Percentiles rank a stretch among this genome's conserved stretches.
phyloP scores from a whole-genome alignment of 1,140 invertebrate species.

The Lucilia sericata region DNA sequence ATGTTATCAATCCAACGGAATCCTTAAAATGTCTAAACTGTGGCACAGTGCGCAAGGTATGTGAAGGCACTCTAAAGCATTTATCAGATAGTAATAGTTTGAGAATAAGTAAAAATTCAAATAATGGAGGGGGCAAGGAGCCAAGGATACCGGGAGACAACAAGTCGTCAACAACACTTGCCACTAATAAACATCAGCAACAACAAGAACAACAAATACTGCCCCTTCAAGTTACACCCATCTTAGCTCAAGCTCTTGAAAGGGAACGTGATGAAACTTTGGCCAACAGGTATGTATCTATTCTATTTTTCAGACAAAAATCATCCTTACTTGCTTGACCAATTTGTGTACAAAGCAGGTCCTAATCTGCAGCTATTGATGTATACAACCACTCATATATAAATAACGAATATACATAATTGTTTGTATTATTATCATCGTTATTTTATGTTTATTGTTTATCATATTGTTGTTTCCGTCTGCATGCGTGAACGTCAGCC shows the following conservation, averaged over 20 bases:
- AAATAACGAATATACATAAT: background rate
- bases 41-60: slow-evolving; percentile 72
- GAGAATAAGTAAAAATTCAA: background rate
- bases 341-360: background rate
- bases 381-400: too few relatives aligned
- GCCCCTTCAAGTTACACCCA: background rate
- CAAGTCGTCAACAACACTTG: slow-evolving; percentile 31
- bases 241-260: background rate
- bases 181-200: background rate
- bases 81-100: slow-evolving; percentile 51
- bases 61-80: slow-evolving; percentile 54
- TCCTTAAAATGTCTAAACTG: slow-evolving; percentile 83
- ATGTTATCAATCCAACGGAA: slow-evolving; percentile 87
- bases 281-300: slow-evolving; percentile 35
- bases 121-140: background rate
- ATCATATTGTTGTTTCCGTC: too few relatives aligned
- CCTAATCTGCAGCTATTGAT: background rate
- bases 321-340: too few relatives aligned
- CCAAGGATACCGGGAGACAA: slow-evolving; percentile 26
- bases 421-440: background rate
- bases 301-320: too few relatives aligned
- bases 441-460: too few relatives aligned
- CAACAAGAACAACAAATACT: background rate
- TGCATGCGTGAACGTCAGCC: too few relatives aligned
- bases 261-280: slow-evolving; percentile 19